Evolutionary conservation across 2,888 invertebrate genomes (phyloP), one percentile per base, ranked within the genome.

Genomic region (Drosophila anomalata): DNA sequence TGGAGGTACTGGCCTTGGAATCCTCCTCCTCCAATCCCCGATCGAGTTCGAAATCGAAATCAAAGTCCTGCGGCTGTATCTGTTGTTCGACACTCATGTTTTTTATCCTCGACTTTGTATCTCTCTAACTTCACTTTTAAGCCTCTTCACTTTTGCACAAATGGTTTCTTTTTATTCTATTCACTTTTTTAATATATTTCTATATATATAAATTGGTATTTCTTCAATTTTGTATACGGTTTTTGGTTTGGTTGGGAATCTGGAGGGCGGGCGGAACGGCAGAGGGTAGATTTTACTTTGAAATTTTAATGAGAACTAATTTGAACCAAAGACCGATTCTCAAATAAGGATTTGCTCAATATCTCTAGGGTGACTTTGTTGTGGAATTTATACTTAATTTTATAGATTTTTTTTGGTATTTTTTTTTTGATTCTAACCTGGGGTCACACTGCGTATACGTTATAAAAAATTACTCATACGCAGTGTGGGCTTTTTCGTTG

Each of bases 1-100:
- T 42, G 41, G n/a, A 33, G 17, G 17, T 42, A 5, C 42, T 17
- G 20, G 17, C 11, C 22, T 24, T 24, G 22, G 22, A 24, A 2
- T 8, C 17, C 2, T 42, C 42, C 42, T 22, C 20, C 17, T 42
- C 20, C 14, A 12, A 33, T 33, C 12, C 33, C 41, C 17, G 41
- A 17, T 41, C 41, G 17, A 20, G 17, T 11, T 42, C 42, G 17
- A 41, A 41, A 7, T 41, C 41, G 20, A 42, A 42, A 42, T 42
- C 42, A 20, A 42, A 22, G 42, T 20, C 42, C 20, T 9, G 11
- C n/a, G 36, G n/a, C 26, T 55, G 62, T 24, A 54, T 44, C 52
- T 71, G 76, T 60, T 72, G 78, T 75, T 75, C 42, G 17, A 42
- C 42, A 42, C 42, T 42, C 42, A 42, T 42, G 17, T 17, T 17